Percentiles rank a stretch among this genome's conserved stretches.
Evolutionary conservation across 2,797 vertebrate genomes (phyloP).

Genomic region (Staurois parvus): DNA sequence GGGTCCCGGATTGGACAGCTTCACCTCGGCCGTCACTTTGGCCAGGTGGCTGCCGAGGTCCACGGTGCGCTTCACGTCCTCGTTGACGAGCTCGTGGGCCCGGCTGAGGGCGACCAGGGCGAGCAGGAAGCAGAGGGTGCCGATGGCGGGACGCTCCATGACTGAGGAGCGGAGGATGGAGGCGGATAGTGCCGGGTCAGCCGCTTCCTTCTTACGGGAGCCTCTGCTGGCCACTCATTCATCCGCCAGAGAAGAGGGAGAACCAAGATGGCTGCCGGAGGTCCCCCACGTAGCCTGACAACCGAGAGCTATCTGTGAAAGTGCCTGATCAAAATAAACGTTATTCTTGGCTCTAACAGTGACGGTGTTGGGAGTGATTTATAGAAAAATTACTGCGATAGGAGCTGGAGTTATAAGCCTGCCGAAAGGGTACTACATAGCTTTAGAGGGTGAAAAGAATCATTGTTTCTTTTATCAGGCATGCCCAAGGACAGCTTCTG

Average conservation of each 20-base stretch:
- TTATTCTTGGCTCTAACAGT: no score
- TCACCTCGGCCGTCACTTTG: conserved; percentile 89
- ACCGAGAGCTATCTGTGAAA: not conserved
- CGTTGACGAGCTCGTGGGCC: conserved; percentile 79
- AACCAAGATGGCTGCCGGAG: conserved; percentile 53
- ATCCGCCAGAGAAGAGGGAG: conserved; percentile 62
- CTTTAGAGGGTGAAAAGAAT: rapidly evolving
- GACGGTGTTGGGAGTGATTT: no score
- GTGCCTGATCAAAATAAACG: conserved; percentile 44
- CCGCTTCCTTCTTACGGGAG: not conserved
- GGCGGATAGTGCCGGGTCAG: conserved; percentile 35
- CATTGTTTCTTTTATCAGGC: not conserved
- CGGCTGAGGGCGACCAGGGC: conserved; percentile 65
- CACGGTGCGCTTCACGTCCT: conserved; percentile 90
- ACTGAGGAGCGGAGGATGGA: conserved; percentile 47
- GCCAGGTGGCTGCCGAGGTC: conserved; percentile 93
- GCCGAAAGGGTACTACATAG: not conserved
- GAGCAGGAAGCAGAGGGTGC: conserved; percentile 67
- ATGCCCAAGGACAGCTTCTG: not conserved
- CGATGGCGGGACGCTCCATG: conserved; percentile 74
- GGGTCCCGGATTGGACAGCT: conserved; percentile 82
- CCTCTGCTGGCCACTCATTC: conserved; percentile 47
- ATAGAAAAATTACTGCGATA: not conserved
- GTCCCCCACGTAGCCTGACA: conserved; percentile 53
- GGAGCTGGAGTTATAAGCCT: rapidly evolving